Percentiles rank a stretch among this genome's conserved stretches.
These are phyloP conservation scores for Zoroaster sp. DNA, from an alignment of 53 echinoderm and acorn worm genomes.

Conservation along the genomic window DNA sequence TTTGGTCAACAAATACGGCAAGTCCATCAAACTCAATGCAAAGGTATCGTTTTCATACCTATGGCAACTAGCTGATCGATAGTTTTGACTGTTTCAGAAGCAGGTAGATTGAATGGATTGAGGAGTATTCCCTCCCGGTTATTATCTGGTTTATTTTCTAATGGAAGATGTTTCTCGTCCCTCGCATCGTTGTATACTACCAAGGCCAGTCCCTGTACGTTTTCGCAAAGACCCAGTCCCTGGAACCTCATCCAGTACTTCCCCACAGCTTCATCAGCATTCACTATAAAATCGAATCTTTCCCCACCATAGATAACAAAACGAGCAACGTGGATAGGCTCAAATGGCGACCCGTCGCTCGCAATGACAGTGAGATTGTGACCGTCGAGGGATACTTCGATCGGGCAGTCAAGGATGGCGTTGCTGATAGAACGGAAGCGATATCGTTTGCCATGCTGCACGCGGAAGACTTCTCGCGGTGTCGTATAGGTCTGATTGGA, in stretches of 20 bases:
- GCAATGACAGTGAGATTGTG: conserved; percentile 78
- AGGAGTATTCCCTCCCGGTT: conserved; percentile 28
- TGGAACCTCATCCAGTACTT: conserved; percentile 70
- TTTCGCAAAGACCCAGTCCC: conserved; percentile 21
- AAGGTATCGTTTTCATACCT: background rate
- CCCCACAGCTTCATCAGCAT: conserved; percentile 51
- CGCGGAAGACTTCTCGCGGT: conserved; percentile 55
- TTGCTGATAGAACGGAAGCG: conserved; percentile 82
- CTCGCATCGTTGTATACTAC: background rate
- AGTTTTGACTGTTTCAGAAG: conserved; percentile 38
- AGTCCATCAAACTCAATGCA: background rate
- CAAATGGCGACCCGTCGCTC: conserved; percentile 70
- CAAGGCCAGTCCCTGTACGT: conserved; percentile 28
- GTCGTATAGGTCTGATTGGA: conserved; percentile 27
- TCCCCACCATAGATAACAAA: conserved; percentile 72
- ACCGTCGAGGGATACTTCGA: conserved; percentile 64
- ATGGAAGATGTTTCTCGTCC: background rate
- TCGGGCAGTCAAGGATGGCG: conserved; percentile 60
- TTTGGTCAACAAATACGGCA: background rate
- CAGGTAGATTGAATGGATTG: conserved; percentile 48
- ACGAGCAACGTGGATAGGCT: conserved; percentile 59
- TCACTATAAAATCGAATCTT: conserved; percentile 73
- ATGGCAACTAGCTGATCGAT: conserved; percentile 30
- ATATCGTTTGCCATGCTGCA: conserved; percentile 55
- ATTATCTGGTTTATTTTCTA: background rate